These are phyloP conservation scores for Chelonoidis abingdonii DNA, from an alignment of 2,113 vertebrate species.

Conservation along the genomic window DNA sequence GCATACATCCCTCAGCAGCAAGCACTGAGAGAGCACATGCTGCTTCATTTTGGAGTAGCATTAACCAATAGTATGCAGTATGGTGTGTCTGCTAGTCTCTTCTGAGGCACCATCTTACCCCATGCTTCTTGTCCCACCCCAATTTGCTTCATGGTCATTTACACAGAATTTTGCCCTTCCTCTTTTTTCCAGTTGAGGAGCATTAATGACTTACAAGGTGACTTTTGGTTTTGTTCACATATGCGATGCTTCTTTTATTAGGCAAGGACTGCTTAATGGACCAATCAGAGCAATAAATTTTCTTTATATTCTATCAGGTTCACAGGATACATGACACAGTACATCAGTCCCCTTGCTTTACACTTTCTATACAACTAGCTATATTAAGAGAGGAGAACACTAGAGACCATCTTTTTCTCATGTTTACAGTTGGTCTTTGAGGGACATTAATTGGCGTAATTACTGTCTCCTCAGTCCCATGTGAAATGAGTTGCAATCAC, in stretches of 20 bases:
- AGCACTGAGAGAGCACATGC: background rate
- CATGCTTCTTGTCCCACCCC: background rate
- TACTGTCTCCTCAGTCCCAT: background rate
- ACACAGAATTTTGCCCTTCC: background rate
- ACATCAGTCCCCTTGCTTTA: background rate
- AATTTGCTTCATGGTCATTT: background rate
- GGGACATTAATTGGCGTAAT: background rate
- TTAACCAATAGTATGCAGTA: background rate
- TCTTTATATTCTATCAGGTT: background rate
- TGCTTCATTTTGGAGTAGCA: background rate
- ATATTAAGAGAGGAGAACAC: background rate
- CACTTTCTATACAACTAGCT: background rate
- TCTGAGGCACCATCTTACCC: background rate
- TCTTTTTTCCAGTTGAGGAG: background rate
- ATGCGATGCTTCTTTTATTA: background rate
- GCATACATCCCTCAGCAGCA: background rate
- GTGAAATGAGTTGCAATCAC: background rate
- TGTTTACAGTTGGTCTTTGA: background rate
- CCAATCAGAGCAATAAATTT: background rate
- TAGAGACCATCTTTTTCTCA: background rate
- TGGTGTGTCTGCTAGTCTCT: background rate
- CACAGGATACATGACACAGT: background rate
- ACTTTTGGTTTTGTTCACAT: background rate
- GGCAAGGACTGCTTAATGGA: background rate
- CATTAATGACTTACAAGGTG: background rate